Percentiles rank a stretch among this genome's conserved stretches.
Conservation (phyloP, 2,797 vertebrate genomes). For the Diplodus sargus region DNA sequence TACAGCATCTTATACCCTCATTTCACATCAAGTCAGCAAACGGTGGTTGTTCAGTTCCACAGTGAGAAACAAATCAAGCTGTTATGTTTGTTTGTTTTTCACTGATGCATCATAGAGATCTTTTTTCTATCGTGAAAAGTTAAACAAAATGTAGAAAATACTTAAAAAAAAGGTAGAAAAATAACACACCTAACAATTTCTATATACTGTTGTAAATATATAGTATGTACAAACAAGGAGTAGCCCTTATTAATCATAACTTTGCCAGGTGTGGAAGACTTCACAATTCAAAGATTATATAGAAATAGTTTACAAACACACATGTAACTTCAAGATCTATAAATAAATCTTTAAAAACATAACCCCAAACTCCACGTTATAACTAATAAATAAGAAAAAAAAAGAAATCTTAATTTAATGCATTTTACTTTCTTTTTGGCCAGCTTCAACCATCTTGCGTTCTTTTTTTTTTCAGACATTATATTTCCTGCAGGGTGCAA, state of each 20-base stretch:
- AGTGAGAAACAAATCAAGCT: slow-evolving; percentile 43
- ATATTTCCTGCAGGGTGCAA: slow-evolving; percentile 80
- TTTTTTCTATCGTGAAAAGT: slow-evolving; percentile 55
- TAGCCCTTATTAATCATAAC: slow-evolving; percentile 64
- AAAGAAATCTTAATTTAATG: slow-evolving; percentile 84
- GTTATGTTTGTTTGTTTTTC: slow-evolving; percentile 40
- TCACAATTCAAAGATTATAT: slow-evolving; percentile 77
- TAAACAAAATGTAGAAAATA: slow-evolving; percentile 71
- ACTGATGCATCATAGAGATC: slow-evolving; percentile 57
- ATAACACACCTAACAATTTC: slow-evolving; percentile 80
- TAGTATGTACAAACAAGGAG: slow-evolving; percentile 77
- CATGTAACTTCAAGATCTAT: slow-evolving; percentile 82
- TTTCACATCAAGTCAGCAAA: slow-evolving; percentile 71
- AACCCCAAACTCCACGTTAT: slow-evolving; percentile 74
- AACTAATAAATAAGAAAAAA: slow-evolving; percentile 84
- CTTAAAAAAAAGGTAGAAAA: slow-evolving; percentile 75
- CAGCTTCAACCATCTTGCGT: slow-evolving; percentile 77
- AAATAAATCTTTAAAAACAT: slow-evolving; percentile 83
- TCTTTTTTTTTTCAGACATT: slow-evolving; percentile 68
- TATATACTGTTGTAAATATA: slow-evolving; percentile 79
- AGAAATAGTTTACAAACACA: slow-evolving; percentile 77
- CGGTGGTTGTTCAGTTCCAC: slow-evolving; percentile 31
- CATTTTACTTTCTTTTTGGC: slow-evolving; percentile 80
- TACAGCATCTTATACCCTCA: slow-evolving; percentile 71
- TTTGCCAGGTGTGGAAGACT: slow-evolving; percentile 74